Base-by-base conservation (phyloP, 2,888 invertebrate species). In the Syritta pipiens region DNA sequence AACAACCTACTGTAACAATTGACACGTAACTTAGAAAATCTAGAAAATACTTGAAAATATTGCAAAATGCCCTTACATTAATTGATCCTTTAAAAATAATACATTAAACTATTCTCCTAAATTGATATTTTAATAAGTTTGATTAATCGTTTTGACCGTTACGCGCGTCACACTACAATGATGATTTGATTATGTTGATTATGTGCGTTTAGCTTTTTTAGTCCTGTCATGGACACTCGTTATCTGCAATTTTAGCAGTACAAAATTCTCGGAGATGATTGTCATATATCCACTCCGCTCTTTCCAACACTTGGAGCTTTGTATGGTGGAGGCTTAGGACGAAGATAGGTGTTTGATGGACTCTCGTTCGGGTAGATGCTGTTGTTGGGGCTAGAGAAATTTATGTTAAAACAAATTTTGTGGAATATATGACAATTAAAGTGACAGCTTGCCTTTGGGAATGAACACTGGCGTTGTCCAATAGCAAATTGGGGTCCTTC, bases 311-410 rank as follows among this genome's bases (percentile, higher is more conserved):
- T 88, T 49, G 85, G 83, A 28, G 87, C 84, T 75, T 88, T 88
- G 53, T 89, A 89, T 10, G 89, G 89, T 72, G 89, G 89, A 0
- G 89, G 89, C 40, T 88, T 87, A 2, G 89, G 89, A 0, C 89
- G 85, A 5, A 89, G 83, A 76, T 88, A 89, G 9, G 85, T 86
- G 28, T 86, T 87, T 55, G 90, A 89, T 0, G 91, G 90, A 57
- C 91, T 92, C 1, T 84, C 84, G 0, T 91, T 89, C 3, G 91
- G 89, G 20, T 87, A 89, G 1, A 91, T 87, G 81, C 91, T 92
- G 84, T 90, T 91, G 86, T 89, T 91, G 5, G 92, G 92, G 81
- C 92, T 92, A n/a, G n/a, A n/a, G n/a, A n/a, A n/a, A 4, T 9
- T 28, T 10, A 28, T 4, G 20, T 9, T 32, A 4, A 5, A 24